Evolutionary conservation across 2,113 vertebrate genomes (phyloP), one percentile per base, ranked within the genome.

Genomic region (Limnothrissa miodon): DNA sequence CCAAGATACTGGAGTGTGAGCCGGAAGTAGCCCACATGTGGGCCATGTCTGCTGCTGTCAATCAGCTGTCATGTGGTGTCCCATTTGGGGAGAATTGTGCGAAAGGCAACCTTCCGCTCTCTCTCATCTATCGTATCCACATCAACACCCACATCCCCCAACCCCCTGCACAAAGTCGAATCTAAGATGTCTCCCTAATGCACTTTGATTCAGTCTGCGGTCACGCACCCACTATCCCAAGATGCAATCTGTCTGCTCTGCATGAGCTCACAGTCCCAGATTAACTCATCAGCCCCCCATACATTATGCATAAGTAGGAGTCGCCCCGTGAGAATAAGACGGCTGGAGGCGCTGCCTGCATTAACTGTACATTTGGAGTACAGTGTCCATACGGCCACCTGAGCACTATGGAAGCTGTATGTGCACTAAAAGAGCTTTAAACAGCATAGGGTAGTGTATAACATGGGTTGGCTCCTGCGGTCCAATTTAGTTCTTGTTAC

Each of bases 241-340:
- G 66, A 74, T 74, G 66, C 66, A 74, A 15, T 74, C 10, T 33
- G 13, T 5, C 13, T 2, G 66, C 33, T 13, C 66, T 74, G 36
- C 36, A 74, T 29, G 66, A 36, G 29, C 66, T 1, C 29, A 29
- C 66, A 17, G 66, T 74, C 66, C 66, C 66, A 74, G 66, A 74
- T 74, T 74, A 33, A 36, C 66, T 74, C 66, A 74, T 74, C 66
- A 74, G 29, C 66, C 29, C 59, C 59, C 66, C 66, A 74, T 74
- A 33, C 29, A 74, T 74, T 74, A 74, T 74, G 29, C 10, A 74
- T 74, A 33, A 74, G 29, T 74, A 36, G 36, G 33, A 74, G 29
- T 33, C 25, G 4, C 33, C 66, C 66, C 66, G 15, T 36, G 66
- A 17, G 66, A 36, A 17, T 17, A 15, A 0, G 10, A 15, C 0